Base-by-base conservation (phyloP, 2,113 vertebrate species). In the Atlantisia rogersi region DNA sequence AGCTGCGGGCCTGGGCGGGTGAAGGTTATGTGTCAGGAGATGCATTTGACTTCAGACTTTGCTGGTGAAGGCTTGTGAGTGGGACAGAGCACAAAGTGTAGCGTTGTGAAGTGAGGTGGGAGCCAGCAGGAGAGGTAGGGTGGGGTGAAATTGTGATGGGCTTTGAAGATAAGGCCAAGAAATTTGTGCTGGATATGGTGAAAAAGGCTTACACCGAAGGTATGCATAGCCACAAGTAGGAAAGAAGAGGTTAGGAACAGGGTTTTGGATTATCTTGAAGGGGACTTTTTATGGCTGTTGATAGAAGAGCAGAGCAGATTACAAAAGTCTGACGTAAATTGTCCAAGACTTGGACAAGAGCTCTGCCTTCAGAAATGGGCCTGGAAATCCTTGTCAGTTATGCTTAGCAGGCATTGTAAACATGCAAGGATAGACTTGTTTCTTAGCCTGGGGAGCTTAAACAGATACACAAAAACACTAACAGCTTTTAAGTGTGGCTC, bases 381-480 rank as follows among this genome's bases (percentile, higher is more conserved):
- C 92, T 95, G 95, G 95, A 92, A 94, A 94, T 92, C 86, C 90
- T 88, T 92, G 93, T 94, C 85, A 90, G 95, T 96, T 96, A 92
- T 86, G 95, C 88, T 96, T 95, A 91, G 81, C 74, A 88, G 94
- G 88, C 80, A 93, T 44, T 93, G 94, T 95, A 97, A 95, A 96
- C 92, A 97, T 94, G 88, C 92, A 96, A 96, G 95, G 95, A 90
- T 86, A 96, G 96, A 96, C 95, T 95, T 97, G 95, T 96, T 96
- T 96, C 94, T 94, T 95, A 94, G 90, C 95, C 94, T 94, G 94
- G 40, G 95, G 95, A 96, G 63, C 69, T 97, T 93, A 93, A 94
- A 95, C 88, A 95, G 90, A 96, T 92, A 84, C 73, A 92, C 88
- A 96, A 96, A 94, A 94, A 78, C 86, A 86, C 73, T 93, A 94